Evolutionary conservation across 2,888 invertebrate genomes (phyloP).

Genomic region (Subacronicta megacephala): DNA sequence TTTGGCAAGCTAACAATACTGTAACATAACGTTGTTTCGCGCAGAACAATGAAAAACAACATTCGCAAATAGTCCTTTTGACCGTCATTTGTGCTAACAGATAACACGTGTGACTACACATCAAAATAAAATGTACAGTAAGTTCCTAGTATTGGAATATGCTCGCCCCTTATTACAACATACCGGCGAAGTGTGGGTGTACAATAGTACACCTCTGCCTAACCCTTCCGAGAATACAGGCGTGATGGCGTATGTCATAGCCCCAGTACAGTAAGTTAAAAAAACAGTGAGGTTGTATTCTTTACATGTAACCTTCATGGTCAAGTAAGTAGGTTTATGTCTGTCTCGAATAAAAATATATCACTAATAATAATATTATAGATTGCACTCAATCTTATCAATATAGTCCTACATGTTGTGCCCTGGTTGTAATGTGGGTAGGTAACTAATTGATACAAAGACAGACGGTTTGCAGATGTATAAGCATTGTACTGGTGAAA

Average conservation of each 20-base stretch:
- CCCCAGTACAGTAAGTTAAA: background rate
- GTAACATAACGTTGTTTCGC: slow-evolving; percentile 61
- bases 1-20: slow-evolving; percentile 64
- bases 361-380: background rate
- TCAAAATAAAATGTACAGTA: slow-evolving; percentile 1
- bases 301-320: too few relatives aligned
- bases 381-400: slow-evolving; percentile 2
- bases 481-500: slow-evolving; percentile 77
- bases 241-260: too few relatives aligned
- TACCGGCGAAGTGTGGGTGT: too few relatives aligned
- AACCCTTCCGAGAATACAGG: too few relatives aligned
- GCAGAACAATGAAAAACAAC: slow-evolving; percentile 58
- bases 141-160: too few relatives aligned
- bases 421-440: slow-evolving; percentile 19
- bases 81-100: slow-evolving; percentile 33
- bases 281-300: background rate
- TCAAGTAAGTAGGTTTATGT: too few relatives aligned
- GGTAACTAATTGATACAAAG: slow-evolving; percentile 41
- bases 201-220: too few relatives aligned
- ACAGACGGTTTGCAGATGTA: slow-evolving; percentile 64
- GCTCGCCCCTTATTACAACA: too few relatives aligned
- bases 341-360: background rate
- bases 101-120: slow-evolving; percentile 24
- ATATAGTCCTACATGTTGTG: slow-evolving; percentile 18
- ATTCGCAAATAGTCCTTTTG: slow-evolving; percentile 40